Evolutionary conservation across 2,797 vertebrate species (phyloP).

Genomic region (Choloepus didactylus): DNA sequence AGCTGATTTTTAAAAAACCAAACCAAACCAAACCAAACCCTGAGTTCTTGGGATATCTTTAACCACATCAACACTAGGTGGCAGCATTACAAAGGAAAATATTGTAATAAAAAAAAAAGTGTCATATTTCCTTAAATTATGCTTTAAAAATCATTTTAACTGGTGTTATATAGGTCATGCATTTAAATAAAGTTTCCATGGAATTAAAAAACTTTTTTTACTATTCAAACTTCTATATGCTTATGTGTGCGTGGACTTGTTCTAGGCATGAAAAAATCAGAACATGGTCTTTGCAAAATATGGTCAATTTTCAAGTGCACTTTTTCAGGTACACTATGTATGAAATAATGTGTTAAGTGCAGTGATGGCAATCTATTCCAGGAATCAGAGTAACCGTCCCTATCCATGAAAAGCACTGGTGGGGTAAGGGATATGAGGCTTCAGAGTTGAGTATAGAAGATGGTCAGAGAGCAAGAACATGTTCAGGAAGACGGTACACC

Average conservation of each 20-base stretch:
- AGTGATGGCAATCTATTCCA: not conserved
- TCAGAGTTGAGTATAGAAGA: not conserved
- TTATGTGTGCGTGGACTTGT: not conserved
- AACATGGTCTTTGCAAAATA: not conserved
- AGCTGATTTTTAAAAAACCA: constrained; percentile 41
- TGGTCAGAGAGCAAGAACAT: constrained; percentile 21
- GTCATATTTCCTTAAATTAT: not conserved
- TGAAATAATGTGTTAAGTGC: constrained; percentile 14
- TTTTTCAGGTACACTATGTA: not conserved
- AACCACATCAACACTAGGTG: constrained; percentile 89
- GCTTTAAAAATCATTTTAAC: constrained; percentile 44
- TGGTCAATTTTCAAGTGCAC: not conserved
- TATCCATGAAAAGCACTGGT: not conserved
- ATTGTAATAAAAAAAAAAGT: not conserved
- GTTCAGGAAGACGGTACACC: not conserved
- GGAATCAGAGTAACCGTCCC: not conserved
- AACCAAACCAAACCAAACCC: not conserved
- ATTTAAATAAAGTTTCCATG: constrained; percentile 15
- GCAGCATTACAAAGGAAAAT: constrained; percentile 83
- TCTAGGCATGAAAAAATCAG: constrained; percentile 7
- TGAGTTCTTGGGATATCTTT: constrained; percentile 1
- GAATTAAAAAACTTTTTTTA: not conserved
- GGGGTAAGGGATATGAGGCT: not conserved
- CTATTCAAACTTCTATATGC: constrained; percentile 15
- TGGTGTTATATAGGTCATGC: not conserved